phyloP scores from a whole-genome alignment of 2,888 invertebrate species.

The Apodemia mormo region DNA sequence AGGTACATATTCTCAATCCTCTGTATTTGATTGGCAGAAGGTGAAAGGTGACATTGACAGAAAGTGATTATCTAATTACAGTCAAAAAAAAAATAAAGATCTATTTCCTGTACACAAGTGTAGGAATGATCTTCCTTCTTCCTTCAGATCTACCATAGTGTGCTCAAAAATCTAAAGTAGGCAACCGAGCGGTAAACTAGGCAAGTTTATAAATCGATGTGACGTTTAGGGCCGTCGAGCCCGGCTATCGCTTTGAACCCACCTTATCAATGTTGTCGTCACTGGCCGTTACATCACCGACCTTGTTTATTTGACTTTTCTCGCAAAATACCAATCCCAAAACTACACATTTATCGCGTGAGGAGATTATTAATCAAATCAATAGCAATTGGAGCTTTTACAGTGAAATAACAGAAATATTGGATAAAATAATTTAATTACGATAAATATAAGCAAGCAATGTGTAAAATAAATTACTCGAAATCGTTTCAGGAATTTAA shows the following conservation, averaged over 20 bases:
- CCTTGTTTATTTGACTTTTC: constrained; percentile 73
- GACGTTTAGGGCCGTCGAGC: constrained; percentile 44
- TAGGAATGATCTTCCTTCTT: no score
- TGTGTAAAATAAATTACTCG: not conserved
- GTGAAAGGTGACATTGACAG: no score
- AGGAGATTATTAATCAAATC: constrained; percentile 4
- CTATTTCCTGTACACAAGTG: no score
- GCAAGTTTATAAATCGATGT: constrained; percentile 31
- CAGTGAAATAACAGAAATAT: not conserved
- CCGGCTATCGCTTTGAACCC: constrained; percentile 54
- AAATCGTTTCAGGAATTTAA: not conserved
- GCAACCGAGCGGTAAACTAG: not conserved
- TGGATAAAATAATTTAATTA: not conserved
- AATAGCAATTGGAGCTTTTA: not conserved
- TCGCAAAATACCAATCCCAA: constrained; percentile 38
- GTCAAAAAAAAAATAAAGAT: no score
- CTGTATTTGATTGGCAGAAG: no score
- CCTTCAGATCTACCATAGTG: no score
- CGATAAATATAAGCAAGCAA: not conserved
- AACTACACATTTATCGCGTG: constrained; percentile 18
- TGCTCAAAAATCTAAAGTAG: no score
- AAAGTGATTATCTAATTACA: no score
- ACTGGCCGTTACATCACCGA: constrained; percentile 68
- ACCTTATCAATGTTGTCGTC: constrained; percentile 63
- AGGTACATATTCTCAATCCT: no score